Evolutionary conservation across 2,113 vertebrate genomes (phyloP).

Genomic region (Notothenia rossii): DNA sequence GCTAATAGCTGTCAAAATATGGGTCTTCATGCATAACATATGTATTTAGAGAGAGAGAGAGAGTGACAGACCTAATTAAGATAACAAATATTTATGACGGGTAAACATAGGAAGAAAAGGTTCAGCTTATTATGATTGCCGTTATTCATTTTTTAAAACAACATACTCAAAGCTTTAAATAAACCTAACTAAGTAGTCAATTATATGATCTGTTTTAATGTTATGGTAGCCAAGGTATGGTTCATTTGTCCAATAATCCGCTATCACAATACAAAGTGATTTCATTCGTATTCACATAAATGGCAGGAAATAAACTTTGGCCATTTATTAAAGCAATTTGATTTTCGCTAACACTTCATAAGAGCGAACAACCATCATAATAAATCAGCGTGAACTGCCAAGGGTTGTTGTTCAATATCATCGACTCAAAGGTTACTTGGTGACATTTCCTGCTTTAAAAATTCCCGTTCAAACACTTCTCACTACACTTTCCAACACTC

Average conservation of each 20-base stretch:
- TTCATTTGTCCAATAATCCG: too few relatives aligned
- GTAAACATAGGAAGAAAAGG: not conserved
- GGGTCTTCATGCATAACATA: conserved; percentile 28
- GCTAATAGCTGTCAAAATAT: conserved; percentile 57
- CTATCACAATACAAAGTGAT: not conserved
- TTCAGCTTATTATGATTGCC: not conserved
- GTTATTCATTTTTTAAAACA: not conserved
- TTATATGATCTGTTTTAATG: not conserved
- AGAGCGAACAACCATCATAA: not conserved
- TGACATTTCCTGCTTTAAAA: conserved; percentile 3
- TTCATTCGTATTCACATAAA: not conserved
- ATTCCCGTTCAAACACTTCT: not conserved
- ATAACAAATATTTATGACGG: not conserved
- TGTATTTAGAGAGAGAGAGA: not conserved
- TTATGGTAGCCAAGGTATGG: not conserved
- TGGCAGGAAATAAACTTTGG: not conserved
- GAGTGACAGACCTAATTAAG: not conserved
- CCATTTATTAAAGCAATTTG: not conserved
- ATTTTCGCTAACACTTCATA: not conserved
- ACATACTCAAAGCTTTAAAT: not conserved
- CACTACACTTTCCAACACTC: not conserved
- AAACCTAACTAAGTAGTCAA: too few relatives aligned
- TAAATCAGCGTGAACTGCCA: not conserved
- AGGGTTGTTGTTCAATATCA: conserved; percentile 3
- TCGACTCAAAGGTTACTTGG: not conserved